phyloP scores from a whole-genome alignment of 1,140 invertebrate genomes.

The Drosophila rufa region DNA sequence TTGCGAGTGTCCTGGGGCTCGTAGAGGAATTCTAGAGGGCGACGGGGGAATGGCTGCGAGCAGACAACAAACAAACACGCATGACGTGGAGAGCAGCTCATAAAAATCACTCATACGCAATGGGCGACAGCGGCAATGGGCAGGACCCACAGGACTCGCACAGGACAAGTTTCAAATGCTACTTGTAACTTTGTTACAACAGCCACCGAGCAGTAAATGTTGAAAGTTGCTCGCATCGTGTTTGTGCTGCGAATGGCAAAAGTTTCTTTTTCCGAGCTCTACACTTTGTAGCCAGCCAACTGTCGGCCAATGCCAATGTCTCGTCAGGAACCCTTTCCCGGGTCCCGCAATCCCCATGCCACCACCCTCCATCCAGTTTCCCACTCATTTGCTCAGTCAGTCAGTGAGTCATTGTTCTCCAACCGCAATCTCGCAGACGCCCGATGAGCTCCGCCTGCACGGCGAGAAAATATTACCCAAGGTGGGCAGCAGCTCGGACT shows the following conservation, averaged over 20 bases:
- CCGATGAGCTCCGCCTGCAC: constrained; percentile 30
- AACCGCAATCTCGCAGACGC: constrained; percentile 40
- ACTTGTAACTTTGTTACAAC: constrained; percentile 76
- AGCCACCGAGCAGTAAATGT: constrained; percentile 57
- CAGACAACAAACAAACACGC: constrained; percentile 46
- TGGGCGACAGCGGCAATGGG: constrained; percentile 38
- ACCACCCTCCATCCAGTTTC: constrained; percentile 2
- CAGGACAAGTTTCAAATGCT: constrained; percentile 78
- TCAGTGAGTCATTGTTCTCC: constrained; percentile 32
- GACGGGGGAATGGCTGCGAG: constrained; percentile 8
- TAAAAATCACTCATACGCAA: constrained; percentile 81
- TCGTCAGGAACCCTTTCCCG: constrained; percentile 25
- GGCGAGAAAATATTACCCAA: not conserved
- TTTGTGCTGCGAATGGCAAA: constrained; percentile 55
- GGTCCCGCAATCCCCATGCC: not conserved
- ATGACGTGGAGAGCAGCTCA: constrained; percentile 44
- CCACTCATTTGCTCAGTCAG: constrained; percentile 50
- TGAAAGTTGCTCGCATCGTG: constrained; percentile 54
- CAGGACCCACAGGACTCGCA: constrained; percentile 38
- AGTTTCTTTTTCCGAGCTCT: constrained; percentile 48
- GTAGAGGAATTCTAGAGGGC: constrained; percentile 3
- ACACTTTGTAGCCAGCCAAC: constrained; percentile 54
- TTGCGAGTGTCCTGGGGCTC: constrained; percentile 26
- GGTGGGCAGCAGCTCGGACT: no score
- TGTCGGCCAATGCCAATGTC: constrained; percentile 52